A percentile compares a stretch with the other conserved stretches of the same genome.
phyloP scores from a whole-genome alignment of 1,140 invertebrate genomes.

The Plectrocnemia conspersa region DNA sequence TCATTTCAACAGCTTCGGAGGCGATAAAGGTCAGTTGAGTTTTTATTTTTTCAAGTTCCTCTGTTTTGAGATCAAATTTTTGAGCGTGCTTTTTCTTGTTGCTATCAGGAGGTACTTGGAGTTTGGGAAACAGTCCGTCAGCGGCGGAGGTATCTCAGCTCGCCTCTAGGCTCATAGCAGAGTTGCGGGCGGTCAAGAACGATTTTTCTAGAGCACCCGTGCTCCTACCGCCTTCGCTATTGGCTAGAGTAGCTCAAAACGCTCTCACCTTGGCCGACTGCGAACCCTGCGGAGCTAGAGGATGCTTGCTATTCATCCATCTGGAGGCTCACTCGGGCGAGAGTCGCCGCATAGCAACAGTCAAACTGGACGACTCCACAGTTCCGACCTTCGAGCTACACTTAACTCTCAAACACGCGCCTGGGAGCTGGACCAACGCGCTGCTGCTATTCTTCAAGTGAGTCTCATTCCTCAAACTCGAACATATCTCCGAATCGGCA shows the following conservation, averaged over 20 bases:
- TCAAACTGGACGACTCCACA: conserved; percentile 76
- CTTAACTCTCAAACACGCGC: conserved; percentile 75
- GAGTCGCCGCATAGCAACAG: conserved; percentile 55
- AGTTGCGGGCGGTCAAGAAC: conserved; percentile 68
- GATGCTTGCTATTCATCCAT: conserved; percentile 70
- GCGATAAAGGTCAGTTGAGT: conserved; percentile 50
- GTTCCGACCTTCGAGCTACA: conserved; percentile 83
- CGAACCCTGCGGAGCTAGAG: conserved; percentile 78
- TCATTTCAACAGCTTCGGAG: conserved; percentile 52
- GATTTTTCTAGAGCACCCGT: conserved; percentile 74
- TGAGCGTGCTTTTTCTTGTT: conserved; percentile 16
- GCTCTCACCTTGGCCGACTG: conserved; percentile 73
- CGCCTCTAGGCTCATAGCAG: conserved; percentile 66
- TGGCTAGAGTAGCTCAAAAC: conserved; percentile 68
- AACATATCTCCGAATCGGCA: neutral
- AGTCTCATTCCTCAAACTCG: conserved; percentile 44
- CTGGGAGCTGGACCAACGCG: conserved; percentile 74
- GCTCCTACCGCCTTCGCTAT: conserved; percentile 70
- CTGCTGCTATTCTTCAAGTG: conserved; percentile 82
- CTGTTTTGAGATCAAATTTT: neutral
- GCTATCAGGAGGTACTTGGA: conserved; percentile 24
- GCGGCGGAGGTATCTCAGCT: conserved; percentile 54
- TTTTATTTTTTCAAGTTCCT: conserved; percentile 40
- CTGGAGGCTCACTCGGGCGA: conserved; percentile 63
- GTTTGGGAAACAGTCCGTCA: conserved; percentile 27